These are phyloP conservation scores for Dysidea cf. avara DNA, from an alignment of 37 sponge, comb jelly and placozoan genomes.

Conservation along the genomic window DNA sequence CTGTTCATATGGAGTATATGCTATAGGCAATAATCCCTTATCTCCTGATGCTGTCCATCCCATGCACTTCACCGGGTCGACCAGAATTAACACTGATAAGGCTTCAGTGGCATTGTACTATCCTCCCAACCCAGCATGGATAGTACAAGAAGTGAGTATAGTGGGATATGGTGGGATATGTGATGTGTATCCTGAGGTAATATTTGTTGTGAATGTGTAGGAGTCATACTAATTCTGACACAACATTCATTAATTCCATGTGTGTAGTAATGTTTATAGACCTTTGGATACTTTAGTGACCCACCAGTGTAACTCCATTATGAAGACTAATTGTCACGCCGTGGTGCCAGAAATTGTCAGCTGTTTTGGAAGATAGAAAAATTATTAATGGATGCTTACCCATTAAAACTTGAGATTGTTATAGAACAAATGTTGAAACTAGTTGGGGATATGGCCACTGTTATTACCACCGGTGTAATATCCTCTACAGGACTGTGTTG, in stretches of 20 bases:
- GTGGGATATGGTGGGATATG: too few relatives aligned
- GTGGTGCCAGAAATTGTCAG: too few relatives aligned
- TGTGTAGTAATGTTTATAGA: too few relatives aligned
- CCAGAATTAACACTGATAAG: conserved; percentile 37
- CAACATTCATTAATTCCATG: neutral
- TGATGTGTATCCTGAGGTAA: neutral
- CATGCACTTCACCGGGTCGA: conserved; percentile 37
- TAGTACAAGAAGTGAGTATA: conserved; percentile 72
- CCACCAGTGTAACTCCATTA: too few relatives aligned
- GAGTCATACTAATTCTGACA: neutral
- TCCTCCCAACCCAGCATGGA: conserved; percentile 78
- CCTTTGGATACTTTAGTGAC: too few relatives aligned
- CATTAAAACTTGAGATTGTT: too few relatives aligned
- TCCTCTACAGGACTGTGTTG: conserved; percentile 80
- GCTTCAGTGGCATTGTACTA: conserved; percentile 54
- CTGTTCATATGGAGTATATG: conserved; percentile 51
- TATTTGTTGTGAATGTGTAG: too few relatives aligned
- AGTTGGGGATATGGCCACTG: too few relatives aligned
- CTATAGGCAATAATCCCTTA: conserved; percentile 72
- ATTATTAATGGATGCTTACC: too few relatives aligned
- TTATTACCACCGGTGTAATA: conserved; percentile 1
- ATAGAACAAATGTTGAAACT: too few relatives aligned
- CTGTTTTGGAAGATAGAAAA: too few relatives aligned
- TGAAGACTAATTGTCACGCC: too few relatives aligned
- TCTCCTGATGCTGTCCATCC: conserved; percentile 89